Conservation (phyloP, 1,140 invertebrate species). For the Geopemphigus sp. region DNA sequence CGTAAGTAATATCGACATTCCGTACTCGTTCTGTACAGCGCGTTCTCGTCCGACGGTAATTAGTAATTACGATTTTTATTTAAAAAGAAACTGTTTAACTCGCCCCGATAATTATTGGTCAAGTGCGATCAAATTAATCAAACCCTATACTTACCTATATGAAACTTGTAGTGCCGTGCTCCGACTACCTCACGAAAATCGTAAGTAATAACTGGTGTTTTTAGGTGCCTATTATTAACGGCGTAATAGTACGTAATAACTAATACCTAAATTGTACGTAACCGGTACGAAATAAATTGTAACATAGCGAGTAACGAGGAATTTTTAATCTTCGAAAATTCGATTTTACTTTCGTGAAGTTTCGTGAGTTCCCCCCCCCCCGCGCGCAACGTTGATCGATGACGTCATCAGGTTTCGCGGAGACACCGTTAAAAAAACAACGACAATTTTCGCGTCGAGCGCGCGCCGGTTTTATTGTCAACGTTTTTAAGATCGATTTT, state of each 20-base stretch:
- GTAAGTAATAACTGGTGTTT: not conserved
- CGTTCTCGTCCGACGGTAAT: too few species aligned
- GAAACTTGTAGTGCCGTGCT: not conserved
- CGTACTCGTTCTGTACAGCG: too few species aligned
- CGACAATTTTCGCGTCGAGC: not conserved
- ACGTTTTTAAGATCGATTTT: slow-evolving; percentile 19
- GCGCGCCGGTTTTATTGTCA: slow-evolving; percentile 1
- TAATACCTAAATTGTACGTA: not conserved
- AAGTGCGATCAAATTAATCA: not conserved
- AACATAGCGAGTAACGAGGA: not conserved
- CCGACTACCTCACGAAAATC: not conserved
- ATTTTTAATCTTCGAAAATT: not conserved
- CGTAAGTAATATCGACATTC: not conserved
- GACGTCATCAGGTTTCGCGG: slow-evolving; percentile 10
- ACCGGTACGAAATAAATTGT: not conserved
- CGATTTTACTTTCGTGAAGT: not conserved
- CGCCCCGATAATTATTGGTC: not conserved
- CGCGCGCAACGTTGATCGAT: not conserved
- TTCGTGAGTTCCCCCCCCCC: too few species aligned
- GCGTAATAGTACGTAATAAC: not conserved
- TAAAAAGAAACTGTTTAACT: not conserved
- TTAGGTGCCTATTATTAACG: not conserved
- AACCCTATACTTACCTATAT: not conserved
- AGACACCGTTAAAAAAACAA: slow-evolving; percentile 42
- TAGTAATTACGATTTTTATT: not conserved